These are phyloP conservation scores for Emydura subglobosa DNA, from an alignment of 2,113 vertebrate species.

Conservation along the genomic window DNA sequence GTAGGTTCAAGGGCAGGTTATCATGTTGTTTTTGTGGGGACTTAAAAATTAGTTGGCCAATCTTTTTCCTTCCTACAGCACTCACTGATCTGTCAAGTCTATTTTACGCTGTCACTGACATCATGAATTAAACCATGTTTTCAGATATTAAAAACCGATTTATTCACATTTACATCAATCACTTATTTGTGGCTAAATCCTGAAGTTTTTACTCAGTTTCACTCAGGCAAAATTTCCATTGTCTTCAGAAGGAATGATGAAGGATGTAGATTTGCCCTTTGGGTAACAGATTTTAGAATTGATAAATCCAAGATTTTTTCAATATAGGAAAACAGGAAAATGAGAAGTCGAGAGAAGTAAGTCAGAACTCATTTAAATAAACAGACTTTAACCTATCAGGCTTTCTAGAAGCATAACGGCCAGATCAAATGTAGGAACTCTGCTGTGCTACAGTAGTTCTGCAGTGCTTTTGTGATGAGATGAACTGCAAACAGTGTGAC, in stretches of 20 bases:
- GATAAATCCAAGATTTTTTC: not conserved
- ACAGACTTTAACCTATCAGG: not conserved
- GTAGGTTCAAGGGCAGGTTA: not conserved
- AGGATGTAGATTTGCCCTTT: not conserved
- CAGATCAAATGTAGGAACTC: not conserved
- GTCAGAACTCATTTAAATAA: slow-evolving; percentile 1
- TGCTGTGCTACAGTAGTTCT: not conserved
- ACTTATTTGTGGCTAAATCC: not conserved
- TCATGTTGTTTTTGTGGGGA: no score
- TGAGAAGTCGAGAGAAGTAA: not conserved
- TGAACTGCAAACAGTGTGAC: not conserved
- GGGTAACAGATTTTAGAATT: not conserved
- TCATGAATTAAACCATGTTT: not conserved
- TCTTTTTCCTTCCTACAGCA: not conserved
- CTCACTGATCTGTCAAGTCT: not conserved
- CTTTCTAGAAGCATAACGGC: not conserved
- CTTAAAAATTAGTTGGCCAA: not conserved
- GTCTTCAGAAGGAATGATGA: slow-evolving; percentile 13
- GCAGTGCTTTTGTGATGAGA: not conserved
- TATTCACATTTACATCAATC: not conserved
- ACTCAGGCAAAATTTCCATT: not conserved
- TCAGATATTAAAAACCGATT: not conserved
- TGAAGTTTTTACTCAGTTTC: not conserved
- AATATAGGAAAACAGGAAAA: not conserved
- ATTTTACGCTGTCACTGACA: no score